A percentile compares a stretch with the other conserved stretches of the same genome.
Conservation (phyloP, 2,113 vertebrate species). For the Dicerorhinus sumatrensis region DNA sequence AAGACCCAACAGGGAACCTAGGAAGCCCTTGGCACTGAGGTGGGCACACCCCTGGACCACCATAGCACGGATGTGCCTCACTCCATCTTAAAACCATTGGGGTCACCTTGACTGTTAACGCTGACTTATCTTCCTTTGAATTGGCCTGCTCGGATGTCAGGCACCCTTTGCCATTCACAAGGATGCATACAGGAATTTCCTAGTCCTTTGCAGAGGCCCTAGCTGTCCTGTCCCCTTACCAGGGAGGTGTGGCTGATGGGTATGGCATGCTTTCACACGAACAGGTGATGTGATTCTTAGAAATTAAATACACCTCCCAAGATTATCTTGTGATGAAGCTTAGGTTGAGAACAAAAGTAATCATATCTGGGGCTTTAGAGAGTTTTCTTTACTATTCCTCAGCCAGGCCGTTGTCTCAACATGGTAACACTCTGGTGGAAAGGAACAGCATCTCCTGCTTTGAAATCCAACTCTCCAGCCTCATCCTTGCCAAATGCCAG, state of each 20-base stretch:
- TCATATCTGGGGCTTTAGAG: background rate
- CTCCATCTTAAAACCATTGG: background rate
- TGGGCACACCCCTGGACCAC: background rate
- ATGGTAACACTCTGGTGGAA: background rate
- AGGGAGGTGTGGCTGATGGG: background rate
- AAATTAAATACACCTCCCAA: conserved; percentile 19
- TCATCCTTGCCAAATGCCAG: conserved; percentile 38
- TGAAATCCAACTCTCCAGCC: conserved; percentile 37
- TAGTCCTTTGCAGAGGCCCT: background rate
- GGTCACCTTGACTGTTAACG: no score
- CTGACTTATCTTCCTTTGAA: background rate
- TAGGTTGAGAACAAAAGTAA: conserved; percentile 63
- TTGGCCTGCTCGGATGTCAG: no score
- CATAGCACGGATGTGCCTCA: fast-evolving
- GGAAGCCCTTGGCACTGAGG: background rate
- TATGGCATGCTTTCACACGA: background rate
- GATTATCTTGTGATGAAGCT: background rate
- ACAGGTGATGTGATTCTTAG: background rate
- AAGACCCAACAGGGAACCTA: fast-evolving
- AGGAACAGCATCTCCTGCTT: conserved; percentile 1
- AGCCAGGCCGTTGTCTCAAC: conserved; percentile 24
- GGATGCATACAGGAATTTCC: background rate
- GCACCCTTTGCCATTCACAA: background rate
- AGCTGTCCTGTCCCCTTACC: background rate
- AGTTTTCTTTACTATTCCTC: conserved; percentile 19